Conservation (phyloP, 2,113 vertebrate genomes). For the Plecturocebus donacophilus region DNA sequence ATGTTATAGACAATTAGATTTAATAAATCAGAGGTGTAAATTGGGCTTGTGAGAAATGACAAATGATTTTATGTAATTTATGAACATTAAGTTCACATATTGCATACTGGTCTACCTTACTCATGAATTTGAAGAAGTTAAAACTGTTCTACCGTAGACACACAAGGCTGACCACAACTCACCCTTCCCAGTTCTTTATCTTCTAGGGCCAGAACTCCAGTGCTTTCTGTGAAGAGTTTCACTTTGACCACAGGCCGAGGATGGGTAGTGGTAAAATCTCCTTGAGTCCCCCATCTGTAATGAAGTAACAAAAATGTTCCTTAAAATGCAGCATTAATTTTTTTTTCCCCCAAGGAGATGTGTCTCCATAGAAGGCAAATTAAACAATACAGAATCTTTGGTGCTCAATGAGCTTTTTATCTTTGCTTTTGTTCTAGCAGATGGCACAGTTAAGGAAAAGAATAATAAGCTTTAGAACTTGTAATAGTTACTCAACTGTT, state of each 20-base stretch:
- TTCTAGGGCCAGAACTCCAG: constrained; percentile 95
- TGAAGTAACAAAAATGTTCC: constrained; percentile 55
- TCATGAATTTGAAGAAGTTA: neutral
- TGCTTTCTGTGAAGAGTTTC: constrained; percentile 98
- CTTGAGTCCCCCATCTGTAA: constrained; percentile 98
- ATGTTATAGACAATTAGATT: neutral
- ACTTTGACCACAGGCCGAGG: constrained; percentile 97
- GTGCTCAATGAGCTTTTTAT: constrained; percentile 10
- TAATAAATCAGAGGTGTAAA: neutral
- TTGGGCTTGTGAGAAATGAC: neutral
- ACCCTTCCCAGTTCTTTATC: constrained; percentile 98
- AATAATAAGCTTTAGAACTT: constrained; percentile 36
- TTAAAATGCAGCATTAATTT: neutral
- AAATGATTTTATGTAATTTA: neutral
- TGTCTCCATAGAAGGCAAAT: neutral
- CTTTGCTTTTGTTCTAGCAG: constrained; percentile 65
- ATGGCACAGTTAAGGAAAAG: constrained; percentile 47
- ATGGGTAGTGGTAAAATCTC: constrained; percentile 96
- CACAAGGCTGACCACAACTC: constrained; percentile 69
- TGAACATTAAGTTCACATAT: neutral
- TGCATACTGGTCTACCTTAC: neutral
- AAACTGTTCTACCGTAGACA: neutral
- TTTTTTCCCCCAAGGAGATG: neutral
- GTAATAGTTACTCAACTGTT: constrained; percentile 37
- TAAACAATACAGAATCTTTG: neutral